phyloP scores from a whole-genome alignment of 2,888 invertebrate genomes.

The Mesoligia furuncula region DNA sequence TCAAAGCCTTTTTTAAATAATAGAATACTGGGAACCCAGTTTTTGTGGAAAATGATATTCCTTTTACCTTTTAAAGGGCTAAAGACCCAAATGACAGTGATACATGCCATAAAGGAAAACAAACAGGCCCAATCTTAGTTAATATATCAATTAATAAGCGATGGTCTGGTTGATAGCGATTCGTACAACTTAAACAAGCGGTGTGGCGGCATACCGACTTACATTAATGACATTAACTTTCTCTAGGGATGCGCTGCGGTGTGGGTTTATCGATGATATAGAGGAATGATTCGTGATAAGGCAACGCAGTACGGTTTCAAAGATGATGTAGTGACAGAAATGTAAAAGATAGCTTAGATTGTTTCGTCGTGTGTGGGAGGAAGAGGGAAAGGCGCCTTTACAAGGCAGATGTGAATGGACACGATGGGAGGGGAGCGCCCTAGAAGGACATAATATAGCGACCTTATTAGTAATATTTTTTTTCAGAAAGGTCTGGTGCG shows the following conservation, averaged over 20 bases:
- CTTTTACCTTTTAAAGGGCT: not conserved
- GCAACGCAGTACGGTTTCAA: not conserved
- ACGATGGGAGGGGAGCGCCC: not conserved
- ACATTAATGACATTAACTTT: constrained; percentile 88
- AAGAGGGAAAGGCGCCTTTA: not conserved
- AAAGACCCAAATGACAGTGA: not conserved
- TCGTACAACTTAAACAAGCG: constrained; percentile 81
- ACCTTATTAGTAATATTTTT: not conserved
- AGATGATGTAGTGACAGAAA: not conserved
- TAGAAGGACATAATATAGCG: not conserved
- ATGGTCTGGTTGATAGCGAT: constrained; percentile 59
- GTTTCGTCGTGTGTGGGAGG: not conserved
- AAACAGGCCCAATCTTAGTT: constrained; percentile 45
- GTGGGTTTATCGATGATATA: constrained; percentile 58
- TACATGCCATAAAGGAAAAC: constrained; percentile 3
- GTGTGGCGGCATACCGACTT: constrained; percentile 81
- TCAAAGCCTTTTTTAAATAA: no score
- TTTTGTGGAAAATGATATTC: no score
- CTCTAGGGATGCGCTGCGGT: constrained; percentile 73
- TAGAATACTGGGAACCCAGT: no score
- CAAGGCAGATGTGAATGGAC: not conserved
- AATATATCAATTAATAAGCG: constrained; percentile 64
- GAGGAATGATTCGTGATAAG: no score
- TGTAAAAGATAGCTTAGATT: not conserved
- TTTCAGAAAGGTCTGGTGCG: not conserved